Evolutionary conservation across 2,888 invertebrate species (phyloP), one percentile per base, ranked within the genome.

Genomic region (Nebria brevicollis): DNA sequence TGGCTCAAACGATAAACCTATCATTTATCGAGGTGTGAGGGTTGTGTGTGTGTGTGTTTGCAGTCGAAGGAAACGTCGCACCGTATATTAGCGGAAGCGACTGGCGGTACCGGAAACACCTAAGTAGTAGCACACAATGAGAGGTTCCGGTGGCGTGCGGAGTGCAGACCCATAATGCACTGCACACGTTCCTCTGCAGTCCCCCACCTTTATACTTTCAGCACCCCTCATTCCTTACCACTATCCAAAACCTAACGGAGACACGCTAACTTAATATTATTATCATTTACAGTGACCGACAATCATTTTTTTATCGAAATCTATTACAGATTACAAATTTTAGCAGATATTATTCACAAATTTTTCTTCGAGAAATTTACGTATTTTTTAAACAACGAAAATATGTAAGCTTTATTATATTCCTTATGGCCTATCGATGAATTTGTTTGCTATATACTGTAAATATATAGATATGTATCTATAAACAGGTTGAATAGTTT

Each of bases 121-220:
- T 89, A 89, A 89, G 89, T 89, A 88, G 89, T 86, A 87, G 83
- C 86, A 84, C 86, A 89, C 89, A 89, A 89, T 89, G 86, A 89
- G 87, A 87, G 86, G 88, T 88, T 89, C 89, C 89, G 89, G 89
- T 88, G 84, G 87, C 88, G 88, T 88, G 88, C 86, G 85, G 79
- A 54, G 54, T 74, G 79, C 79, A 66, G 43, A 79, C 79, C 79
- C 79, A 79, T 79, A 79, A 79, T 79, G 79, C 79, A 66, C 79
- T 79, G 85, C 86, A 86, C 84, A 84, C 84, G 82, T 54, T 78
- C 75, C 72, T 74, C 81, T 72, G 75, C 70, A 75, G 75, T n/a
- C 75, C 72, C 74, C 65, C 75, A 77, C 75, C 54, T 70, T 5
- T 25, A 66, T 41, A 25, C 65, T 65, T 66, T 26, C 76, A 42